phyloP scores from a whole-genome alignment of 2,113 vertebrate species.

The Lepus americanus region DNA sequence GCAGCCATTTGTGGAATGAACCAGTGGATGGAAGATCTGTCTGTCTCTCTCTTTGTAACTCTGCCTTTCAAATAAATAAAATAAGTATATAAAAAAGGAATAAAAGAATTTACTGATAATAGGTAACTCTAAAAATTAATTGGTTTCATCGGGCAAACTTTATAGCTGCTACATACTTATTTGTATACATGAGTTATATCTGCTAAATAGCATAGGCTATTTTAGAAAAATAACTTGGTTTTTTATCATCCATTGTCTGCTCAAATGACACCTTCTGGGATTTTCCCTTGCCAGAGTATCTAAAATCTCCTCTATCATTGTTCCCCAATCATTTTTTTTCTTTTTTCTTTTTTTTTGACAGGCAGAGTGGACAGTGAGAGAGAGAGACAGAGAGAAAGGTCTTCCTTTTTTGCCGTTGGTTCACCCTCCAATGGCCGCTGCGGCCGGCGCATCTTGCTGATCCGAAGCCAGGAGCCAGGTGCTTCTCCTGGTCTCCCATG shows the following conservation, averaged over 20 bases:
- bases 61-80: no score
- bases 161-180: conserved; percentile 8
- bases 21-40: no score
- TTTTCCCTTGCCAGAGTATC: not conserved
- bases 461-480: no score
- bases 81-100: not conserved
- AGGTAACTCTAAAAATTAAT: not conserved
- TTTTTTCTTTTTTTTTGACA: no score
- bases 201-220: not conserved
- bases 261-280: not conserved
- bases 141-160: conserved; percentile 6
- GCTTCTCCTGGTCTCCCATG: no score
- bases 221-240: conserved; percentile 41
- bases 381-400: no score
- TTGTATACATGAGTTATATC: conserved; percentile 2
- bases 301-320: conserved; percentile 28
- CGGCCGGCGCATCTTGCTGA: no score
- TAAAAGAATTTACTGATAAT: conserved; percentile 24
- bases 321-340: not conserved
- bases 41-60: no score
- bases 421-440: no score
- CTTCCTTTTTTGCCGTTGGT: no score
- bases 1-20: no score
- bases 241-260: conserved; percentile 30
- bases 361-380: no score